Evolutionary conservation across 2,113 vertebrate genomes (phyloP), one percentile per base, ranked within the genome.

Genomic region (Rhynchopsitta pachyrhyncha): DNA sequence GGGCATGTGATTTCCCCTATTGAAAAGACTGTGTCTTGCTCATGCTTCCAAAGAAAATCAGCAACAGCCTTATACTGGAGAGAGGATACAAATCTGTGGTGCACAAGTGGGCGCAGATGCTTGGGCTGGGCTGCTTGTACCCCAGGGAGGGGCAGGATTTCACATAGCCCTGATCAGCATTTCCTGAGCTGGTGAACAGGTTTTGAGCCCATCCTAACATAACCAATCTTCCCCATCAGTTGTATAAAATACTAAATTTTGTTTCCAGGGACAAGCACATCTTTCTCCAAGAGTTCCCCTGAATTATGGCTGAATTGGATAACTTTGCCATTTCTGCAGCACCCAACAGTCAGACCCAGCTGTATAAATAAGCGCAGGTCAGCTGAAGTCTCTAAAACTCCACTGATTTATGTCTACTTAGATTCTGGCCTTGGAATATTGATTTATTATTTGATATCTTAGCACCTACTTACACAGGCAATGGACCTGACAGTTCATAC

Each of bases 321-420:
- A 79, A 70, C 16, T 86, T 49, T 24, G 35, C 16, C 8, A 22
- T 28, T 71, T 92, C 90, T 88, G 92, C 15, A 55, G 39, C 28
- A 52, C 49, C 55, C 57, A 59, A 20, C 23, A 39, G 57, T 44
- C 87, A 75, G 64, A 75, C 13, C 12, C 88, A 96, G 73, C 57
- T 94, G 77, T 73, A 79, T 69, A 95, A 96, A 96, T 76, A 93
- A 92, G 44, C 19, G 76, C 10, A 67, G 37, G 27, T 93, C 83
- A 75, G 22, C 11, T 88, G 44, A 96, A 88, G 46, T 75, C 33
- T 0, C 0, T 71, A 22, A 67, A 93, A 82, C 13, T 85, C 69
- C 59, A 46, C 7, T 87, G 77, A 92, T 92, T 80, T 93, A 82
- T 2, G 13, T 50, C 37, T 77, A n/a, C 57, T 86, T 82, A 57